Conservation (phyloP, 2,888 invertebrate species). For the Monochamus alternatus region DNA sequence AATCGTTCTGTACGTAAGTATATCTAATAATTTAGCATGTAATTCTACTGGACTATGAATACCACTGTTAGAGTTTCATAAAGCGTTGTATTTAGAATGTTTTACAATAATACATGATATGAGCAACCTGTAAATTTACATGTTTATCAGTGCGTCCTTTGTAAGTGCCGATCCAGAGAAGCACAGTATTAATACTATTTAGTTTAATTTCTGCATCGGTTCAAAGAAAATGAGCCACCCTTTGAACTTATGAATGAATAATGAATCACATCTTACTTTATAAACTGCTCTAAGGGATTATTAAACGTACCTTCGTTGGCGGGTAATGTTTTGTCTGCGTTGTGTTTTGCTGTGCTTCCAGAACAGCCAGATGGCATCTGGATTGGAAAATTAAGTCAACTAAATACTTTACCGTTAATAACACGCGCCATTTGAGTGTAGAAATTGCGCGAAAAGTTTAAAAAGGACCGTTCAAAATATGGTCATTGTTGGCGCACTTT, state of each 20-base stretch:
- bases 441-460: background rate
- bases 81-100: no score
- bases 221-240: conserved; percentile 2
- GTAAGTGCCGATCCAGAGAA: background rate
- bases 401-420: background rate
- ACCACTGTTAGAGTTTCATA: no score
- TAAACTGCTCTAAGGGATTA: conserved; percentile 3
- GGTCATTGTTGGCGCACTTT: no score
- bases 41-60: no score
- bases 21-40: no score
- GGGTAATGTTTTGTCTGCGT: background rate
- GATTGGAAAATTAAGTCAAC: conserved; percentile 2
- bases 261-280: conserved; percentile 13
- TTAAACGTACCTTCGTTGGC: conserved; percentile 9
- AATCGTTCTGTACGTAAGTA: no score
- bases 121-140: no score
- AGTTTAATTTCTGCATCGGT: conserved; percentile 1
- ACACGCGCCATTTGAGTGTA: background rate
- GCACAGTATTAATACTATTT: background rate
- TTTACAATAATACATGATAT: no score
- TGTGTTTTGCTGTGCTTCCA: background rate
- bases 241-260: conserved; percentile 6
- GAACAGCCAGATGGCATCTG: background rate
- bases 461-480: no score
- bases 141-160: no score